phyloP scores from a whole-genome alignment of 2,888 invertebrate genomes.

The Nomada hirtipes region DNA sequence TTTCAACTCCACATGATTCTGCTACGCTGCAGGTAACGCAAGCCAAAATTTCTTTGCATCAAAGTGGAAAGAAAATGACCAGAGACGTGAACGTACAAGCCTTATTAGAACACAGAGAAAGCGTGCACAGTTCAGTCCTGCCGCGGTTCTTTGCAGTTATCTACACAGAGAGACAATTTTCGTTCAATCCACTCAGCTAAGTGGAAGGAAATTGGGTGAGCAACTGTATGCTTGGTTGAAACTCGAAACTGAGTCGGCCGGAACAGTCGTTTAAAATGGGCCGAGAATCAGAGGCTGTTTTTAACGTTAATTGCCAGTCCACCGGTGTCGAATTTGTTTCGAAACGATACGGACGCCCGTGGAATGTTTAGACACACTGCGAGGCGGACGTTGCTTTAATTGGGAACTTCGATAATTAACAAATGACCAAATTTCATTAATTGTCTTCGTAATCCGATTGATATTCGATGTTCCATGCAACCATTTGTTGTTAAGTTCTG shows the following conservation, averaged over 20 bases:
- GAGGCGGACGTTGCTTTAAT: conserved; percentile 6
- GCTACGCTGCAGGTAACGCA: background rate
- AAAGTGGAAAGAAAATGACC: background rate
- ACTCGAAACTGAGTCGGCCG: conserved; percentile 30
- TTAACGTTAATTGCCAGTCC: conserved; percentile 21
- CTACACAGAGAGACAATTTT: conserved; percentile 42
- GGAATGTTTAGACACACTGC: background rate
- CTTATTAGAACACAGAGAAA: conserved; percentile 12
- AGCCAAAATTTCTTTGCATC: background rate
- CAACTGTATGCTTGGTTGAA: conserved; percentile 24
- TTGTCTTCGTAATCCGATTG: background rate
- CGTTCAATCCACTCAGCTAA: conserved; percentile 66
- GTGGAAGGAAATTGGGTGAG: conserved; percentile 55
- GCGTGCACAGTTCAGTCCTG: background rate
- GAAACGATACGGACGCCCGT: background rate
- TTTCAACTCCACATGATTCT: too few relatives aligned
- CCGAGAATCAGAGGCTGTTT: conserved; percentile 33
- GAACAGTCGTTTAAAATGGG: conserved; percentile 30
- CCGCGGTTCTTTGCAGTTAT: conserved; percentile 4
- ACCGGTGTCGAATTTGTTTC: background rate
- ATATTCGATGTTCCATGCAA: background rate
- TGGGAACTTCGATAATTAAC: conserved; percentile 13
- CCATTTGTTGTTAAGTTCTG: background rate
- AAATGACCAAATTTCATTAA: background rate
- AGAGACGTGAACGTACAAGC: background rate